These are phyloP conservation scores for Volucella inanis DNA, from an alignment of 2,888 invertebrate species.

Conservation along the genomic window DNA sequence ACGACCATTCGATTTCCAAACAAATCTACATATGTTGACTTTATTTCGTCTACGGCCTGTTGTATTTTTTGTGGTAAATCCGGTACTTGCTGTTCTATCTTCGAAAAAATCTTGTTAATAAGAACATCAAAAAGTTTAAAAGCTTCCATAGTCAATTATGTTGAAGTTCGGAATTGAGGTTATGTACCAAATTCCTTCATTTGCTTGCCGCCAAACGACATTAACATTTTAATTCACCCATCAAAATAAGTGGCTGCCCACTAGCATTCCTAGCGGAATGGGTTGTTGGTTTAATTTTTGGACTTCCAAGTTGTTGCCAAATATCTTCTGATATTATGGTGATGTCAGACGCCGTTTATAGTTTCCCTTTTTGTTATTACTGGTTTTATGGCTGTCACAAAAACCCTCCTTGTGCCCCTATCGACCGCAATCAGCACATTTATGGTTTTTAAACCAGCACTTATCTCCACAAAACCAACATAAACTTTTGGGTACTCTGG, in stretches of 20 bases:
- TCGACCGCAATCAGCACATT: constrained; percentile 55
- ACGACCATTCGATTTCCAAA: constrained; percentile 67
- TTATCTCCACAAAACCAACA: too few species aligned
- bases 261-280: too few species aligned
- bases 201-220: too few species aligned
- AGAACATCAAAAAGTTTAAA: constrained; percentile 59
- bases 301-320: constrained; percentile 50
- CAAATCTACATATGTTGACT: constrained; percentile 47
- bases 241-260: too few species aligned
- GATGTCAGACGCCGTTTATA: constrained; percentile 34
- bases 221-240: too few species aligned
- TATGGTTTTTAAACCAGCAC: too few species aligned
- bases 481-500: too few species aligned
- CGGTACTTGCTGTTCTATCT: neutral
- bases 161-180: too few species aligned
- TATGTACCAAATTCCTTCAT: too few species aligned
- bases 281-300: constrained; percentile 35
- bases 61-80: neutral
- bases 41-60: neutral
- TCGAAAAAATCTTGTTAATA: constrained; percentile 42
- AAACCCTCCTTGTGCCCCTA: constrained; percentile 66
- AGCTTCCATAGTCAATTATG: too few species aligned
- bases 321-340: too few species aligned
- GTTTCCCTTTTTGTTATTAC: constrained; percentile 15
- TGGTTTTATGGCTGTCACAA: too few species aligned